Conservation (phyloP, 2,113 vertebrate species). For the Xenopus laevis region DNA sequence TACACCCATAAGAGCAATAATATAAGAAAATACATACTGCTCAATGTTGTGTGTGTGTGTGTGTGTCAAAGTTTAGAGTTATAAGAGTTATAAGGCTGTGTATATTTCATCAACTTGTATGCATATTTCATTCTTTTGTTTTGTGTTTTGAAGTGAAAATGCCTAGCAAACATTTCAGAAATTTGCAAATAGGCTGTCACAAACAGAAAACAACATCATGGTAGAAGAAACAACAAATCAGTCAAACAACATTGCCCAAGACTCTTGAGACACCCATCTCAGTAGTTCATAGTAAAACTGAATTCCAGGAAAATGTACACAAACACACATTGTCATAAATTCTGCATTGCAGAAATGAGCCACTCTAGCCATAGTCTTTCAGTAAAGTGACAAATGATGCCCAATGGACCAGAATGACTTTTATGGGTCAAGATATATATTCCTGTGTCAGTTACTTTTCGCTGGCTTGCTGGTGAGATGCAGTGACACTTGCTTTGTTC, state of each 20-base stretch:
- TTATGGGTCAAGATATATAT: conserved; percentile 71
- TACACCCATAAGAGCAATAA: too few relatives aligned
- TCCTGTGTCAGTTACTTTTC: conserved; percentile 69
- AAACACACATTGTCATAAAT: conserved; percentile 53
- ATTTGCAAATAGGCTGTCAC: conserved; percentile 1
- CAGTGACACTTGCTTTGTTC: conserved; percentile 64
- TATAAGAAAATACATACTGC: too few relatives aligned
- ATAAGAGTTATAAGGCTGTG: too few relatives aligned
- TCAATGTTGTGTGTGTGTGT: too few relatives aligned
- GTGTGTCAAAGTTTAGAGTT: too few relatives aligned
- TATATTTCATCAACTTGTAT: too few relatives aligned
- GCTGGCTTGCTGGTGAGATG: conserved; percentile 60
- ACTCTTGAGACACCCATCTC: background rate
- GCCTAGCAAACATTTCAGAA: background rate
- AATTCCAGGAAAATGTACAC: conserved; percentile 14
- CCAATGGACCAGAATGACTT: conserved; percentile 67
- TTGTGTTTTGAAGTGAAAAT: background rate
- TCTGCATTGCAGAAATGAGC: conserved; percentile 49
- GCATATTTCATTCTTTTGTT: too few relatives aligned
- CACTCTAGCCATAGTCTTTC: conserved; percentile 60
- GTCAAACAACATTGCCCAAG: background rate
- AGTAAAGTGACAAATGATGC: conserved; percentile 62
- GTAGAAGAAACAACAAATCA: conserved; percentile 2
- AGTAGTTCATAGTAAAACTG: conserved; percentile 9
- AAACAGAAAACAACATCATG: conserved; percentile 1